Percentiles rank a stretch among this genome's conserved stretches.
phyloP scores from a whole-genome alignment of 2,888 invertebrate genomes.

The Geotrupes spiniger region DNA sequence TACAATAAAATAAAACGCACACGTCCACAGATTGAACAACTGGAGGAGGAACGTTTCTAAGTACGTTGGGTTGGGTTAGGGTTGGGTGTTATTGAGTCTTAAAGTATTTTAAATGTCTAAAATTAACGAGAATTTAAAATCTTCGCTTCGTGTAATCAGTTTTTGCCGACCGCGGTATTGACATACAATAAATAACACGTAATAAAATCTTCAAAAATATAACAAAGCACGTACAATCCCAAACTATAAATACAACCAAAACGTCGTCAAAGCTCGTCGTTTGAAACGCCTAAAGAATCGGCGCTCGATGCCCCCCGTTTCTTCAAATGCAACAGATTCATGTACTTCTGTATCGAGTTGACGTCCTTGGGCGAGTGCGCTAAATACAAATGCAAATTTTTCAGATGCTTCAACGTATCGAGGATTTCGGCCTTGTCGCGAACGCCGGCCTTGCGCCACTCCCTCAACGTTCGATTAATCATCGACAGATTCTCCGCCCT shows the following conservation, averaged over 20 bases:
- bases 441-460: conserved; percentile 51
- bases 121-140: too few species aligned
- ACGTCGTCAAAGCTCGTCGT: not conserved
- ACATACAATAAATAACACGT: not conserved
- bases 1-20: too few species aligned
- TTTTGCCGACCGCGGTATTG: not conserved
- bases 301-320: too few species aligned
- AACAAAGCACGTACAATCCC: not conserved
- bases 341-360: conserved; percentile 19
- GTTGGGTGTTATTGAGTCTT: too few species aligned
- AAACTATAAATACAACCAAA: not conserved
- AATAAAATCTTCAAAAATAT: conserved; percentile 3
- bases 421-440: conserved; percentile 37
- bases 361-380: conserved; percentile 36
- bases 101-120: too few species aligned
- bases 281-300: too few species aligned
- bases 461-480: conserved; percentile 54
- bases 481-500: conserved; percentile 53
- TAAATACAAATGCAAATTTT: conserved; percentile 43
- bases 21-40: too few species aligned
- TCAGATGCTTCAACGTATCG: conserved; percentile 41
- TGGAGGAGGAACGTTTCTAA: too few species aligned
- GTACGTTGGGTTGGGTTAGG: too few species aligned
- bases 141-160: not conserved
- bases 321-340: conserved; percentile 18